Base-by-base conservation (phyloP, 2,888 invertebrate species). In the Drosophila tanythrix region DNA sequence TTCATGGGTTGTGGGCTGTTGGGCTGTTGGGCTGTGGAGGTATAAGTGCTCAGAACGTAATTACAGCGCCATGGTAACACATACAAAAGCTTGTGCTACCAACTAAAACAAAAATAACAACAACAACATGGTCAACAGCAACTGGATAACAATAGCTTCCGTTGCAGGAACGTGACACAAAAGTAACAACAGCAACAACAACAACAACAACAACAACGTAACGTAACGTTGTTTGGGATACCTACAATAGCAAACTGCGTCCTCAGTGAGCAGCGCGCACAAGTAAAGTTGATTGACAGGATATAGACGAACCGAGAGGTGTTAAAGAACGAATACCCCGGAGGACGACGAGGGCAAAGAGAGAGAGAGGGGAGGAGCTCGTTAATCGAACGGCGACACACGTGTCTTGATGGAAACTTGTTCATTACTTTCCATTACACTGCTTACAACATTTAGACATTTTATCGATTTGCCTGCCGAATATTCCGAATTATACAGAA, bases 401-500 rank as follows among this genome's bases (percentile, higher is more conserved):
- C 80, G 65, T 63, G 68, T 38, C 51, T 33, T 56, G n/a, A 56
- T 56, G 43, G 63, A 59, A 67, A 71, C 50, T 61, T 76, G 56
- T 66, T 79, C 75, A 79, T 79, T 78, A 71, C 62, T 50, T 70
- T 74, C 66, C 70, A 57, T 57, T 57, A 57, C 31, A 57, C 31
- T 43, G 31, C 21, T 29, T 31, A 57, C 48, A 59, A 59, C 53
- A 60, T 50, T 78, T 70, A 59, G 83, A 63, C 75, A 53, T 70
- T 86, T 88, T 87, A 87, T 87, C 87, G 87, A 88, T 88, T 88
- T 88, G 82, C 68, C 73, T 72, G 79, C 79, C 83, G 50, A 79
- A 81, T 72, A 74, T 67, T 79, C 79, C 83, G 51, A 79, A 81
- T 72, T 76, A 69, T 79, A 66, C 31, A 68, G 31, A 43, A 79